phyloP scores from a whole-genome alignment of 2,797 vertebrate genomes.

The Microctenopoma lineatum region DNA sequence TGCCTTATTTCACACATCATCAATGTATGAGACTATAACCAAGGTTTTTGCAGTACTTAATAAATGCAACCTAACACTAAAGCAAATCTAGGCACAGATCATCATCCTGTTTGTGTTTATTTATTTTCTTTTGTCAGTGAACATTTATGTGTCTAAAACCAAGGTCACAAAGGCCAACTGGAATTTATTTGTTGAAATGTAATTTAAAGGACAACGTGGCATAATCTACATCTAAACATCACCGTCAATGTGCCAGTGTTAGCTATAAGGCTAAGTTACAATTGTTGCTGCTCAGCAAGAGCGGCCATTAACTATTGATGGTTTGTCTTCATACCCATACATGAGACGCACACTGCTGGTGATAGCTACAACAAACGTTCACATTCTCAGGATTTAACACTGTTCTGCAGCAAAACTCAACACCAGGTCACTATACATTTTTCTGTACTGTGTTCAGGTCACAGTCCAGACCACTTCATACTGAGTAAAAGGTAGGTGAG shows the following conservation, averaged over 20 bases:
- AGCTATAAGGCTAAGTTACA: background rate
- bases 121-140: background rate
- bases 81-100: constrained; percentile 7
- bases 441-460: constrained; percentile 28
- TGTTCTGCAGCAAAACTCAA: background rate
- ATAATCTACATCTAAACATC: background rate
- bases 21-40: background rate
- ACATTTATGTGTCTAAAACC: too few species aligned
- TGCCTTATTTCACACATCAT: too few species aligned
- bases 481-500: constrained; percentile 17
- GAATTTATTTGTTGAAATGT: background rate
- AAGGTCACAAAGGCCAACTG: background rate
- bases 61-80: background rate
- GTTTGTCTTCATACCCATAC: constrained; percentile 10
- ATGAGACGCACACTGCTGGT: background rate
- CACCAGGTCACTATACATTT: constrained; percentile 21
- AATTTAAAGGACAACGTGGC: background rate
- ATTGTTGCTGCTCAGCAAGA: too few species aligned
- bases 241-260: background rate
- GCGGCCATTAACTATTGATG: background rate
- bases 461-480: constrained; percentile 27
- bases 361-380: constrained; percentile 9
- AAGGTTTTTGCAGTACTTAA: background rate
- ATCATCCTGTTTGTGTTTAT: background rate
- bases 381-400: background rate